Base-by-base conservation (phyloP, 2,888 invertebrate species). In the Ornithoptera priamus region DNA sequence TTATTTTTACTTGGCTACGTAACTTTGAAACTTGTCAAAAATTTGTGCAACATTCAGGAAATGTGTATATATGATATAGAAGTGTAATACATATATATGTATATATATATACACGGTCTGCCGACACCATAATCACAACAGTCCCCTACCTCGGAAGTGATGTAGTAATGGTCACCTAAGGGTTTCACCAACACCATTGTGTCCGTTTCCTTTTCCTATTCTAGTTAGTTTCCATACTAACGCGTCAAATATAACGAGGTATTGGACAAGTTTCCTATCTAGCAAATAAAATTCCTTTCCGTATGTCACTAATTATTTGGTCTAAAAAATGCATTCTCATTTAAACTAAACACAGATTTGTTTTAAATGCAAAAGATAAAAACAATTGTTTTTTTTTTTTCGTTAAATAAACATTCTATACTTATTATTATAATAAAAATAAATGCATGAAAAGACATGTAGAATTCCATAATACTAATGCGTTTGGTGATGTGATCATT, bases 281-380 rank as follows among this genome's bases (percentile, higher is more conserved):
- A 53, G 15, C 10, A 3, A 46, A 15, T 46, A 46, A 46, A 1
- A 10, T 46, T 46, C 8, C 53, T 53, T 7, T 53, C n/a, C 53
- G n/a, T 53, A 53, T 53, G 53, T 53, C 12, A 53, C 53, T n/a
- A n/a, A 53, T 53, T 53, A 53, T 53, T 53, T 53, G 53, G 53
- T 53, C 53, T 53, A 53, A 5, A 8, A 53, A 53, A 53, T 53
- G 53, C 53, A 8, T n/a, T 53, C 6, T n/a, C 18, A 53, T 53
- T 53, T 53, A 53, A 53, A 53, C 53, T 53, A 53, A 53, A n/a
- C 53, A 53, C 18, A n/a, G n/a, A 53, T 53, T n/a, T n/a, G n/a
- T n/a, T n/a, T 53, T 53, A 53, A 53, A 53, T 53, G 53, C 53
- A 53, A 53, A 12, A 53, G 53, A 53, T 6, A 53, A 53, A 18